Percentiles rank a stretch among this genome's conserved stretches.
Conservation (phyloP, 2,113 vertebrate species). For the Passer domesticus region DNA sequence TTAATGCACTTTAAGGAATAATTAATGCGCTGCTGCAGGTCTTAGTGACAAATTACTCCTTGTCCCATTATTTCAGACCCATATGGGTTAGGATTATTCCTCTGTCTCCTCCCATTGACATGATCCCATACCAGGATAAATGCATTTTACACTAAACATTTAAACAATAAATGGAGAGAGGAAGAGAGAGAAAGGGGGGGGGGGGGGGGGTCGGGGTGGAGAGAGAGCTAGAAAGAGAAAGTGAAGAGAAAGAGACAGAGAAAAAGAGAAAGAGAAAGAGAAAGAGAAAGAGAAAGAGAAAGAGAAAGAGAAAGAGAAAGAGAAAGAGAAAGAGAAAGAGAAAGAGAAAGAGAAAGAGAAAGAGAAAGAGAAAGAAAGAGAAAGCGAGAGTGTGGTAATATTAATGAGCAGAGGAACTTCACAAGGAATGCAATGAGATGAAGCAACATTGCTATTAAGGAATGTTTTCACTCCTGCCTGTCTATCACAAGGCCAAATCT, state of each 20-base stretch:
- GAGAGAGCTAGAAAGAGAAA: not conserved
- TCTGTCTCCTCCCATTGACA: conserved; percentile 15
- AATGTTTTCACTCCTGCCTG: conserved; percentile 63
- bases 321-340: not conserved
- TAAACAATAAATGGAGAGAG: conserved; percentile 43
- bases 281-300: not conserved
- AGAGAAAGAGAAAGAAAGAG: not conserved
- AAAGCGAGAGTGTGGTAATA: not conserved
- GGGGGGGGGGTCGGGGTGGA: not conserved
- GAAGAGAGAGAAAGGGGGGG: not conserved
- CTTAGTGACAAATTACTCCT: conserved; percentile 17
- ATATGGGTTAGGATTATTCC: conserved; percentile 3
- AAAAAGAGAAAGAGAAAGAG: not conserved
- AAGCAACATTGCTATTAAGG: conserved; percentile 56
- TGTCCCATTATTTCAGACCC: conserved; percentile 3
- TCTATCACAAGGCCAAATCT: conserved; percentile 79
- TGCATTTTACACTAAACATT: conserved; percentile 44
- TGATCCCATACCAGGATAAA: conserved; percentile 55
- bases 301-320: not conserved
- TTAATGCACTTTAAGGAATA: conserved; percentile 6
- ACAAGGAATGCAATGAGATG: conserved; percentile 36
- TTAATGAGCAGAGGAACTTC: conserved; percentile 48
- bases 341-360: not conserved
- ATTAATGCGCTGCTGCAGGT: conserved; percentile 7
- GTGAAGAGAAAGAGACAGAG: not conserved